A percentile compares a stretch with the other conserved stretches of the same genome.
Evolutionary conservation across 2,113 vertebrate genomes (phyloP).

Genomic region (Ceyx margarethae): DNA sequence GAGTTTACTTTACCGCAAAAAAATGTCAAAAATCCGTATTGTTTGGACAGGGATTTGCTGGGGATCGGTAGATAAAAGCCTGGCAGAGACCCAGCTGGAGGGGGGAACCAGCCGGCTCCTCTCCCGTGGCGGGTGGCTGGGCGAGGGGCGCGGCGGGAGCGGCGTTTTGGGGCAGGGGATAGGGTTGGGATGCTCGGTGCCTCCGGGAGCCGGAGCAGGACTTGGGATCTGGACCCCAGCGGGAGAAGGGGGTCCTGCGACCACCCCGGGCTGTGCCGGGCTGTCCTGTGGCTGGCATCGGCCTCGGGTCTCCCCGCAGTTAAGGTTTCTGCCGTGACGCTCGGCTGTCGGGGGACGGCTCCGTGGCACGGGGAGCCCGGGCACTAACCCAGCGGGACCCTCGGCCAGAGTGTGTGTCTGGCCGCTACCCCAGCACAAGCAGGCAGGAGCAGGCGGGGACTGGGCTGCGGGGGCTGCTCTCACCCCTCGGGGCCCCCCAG

Average conservation of each 20-base stretch:
- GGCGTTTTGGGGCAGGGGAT: neutral
- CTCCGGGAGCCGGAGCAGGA: neutral
- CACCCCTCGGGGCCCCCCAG: neutral
- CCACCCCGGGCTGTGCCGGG: neutral
- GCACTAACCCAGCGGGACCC: neutral
- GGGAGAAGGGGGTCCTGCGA: neutral
- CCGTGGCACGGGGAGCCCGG: neutral
- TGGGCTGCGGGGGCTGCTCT: neutral
- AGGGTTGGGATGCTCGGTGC: fast-evolving
- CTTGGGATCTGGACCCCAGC: neutral
- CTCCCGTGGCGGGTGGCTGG: neutral
- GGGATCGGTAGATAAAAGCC: slow-evolving; percentile 57
- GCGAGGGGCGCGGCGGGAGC: neutral
- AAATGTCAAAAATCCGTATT: slow-evolving; percentile 65
- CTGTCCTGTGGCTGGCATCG: neutral
- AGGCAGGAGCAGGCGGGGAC: neutral
- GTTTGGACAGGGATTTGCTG: slow-evolving; percentile 65
- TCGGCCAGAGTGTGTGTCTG: fast-evolving
- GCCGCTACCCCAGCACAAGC: fast-evolving
- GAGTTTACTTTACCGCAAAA: slow-evolving; percentile 60
- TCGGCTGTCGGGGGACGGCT: neutral
- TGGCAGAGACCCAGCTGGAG: neutral
- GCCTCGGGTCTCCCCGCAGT: neutral
- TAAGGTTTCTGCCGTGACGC: neutral
- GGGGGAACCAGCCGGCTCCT: neutral